Conservation (phyloP, 1,140 invertebrate genomes). For the Brachionus sp. region DNA sequence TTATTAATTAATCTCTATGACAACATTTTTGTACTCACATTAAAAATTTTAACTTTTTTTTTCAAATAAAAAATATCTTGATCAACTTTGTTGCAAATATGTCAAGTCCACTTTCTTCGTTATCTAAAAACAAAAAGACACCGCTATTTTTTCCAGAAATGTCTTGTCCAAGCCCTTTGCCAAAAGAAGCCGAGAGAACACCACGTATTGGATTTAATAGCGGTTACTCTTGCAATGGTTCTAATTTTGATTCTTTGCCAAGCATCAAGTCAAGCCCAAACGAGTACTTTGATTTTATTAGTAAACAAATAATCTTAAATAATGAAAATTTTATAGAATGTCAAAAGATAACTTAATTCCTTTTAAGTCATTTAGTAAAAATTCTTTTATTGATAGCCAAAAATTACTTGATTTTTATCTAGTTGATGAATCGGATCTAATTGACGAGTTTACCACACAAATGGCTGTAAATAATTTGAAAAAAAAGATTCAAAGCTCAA, state of each 20-base stretch:
- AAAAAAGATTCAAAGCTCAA: background rate
- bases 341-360: background rate
- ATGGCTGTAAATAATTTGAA: constrained; percentile 31
- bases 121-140: background rate
- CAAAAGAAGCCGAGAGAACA: background rate
- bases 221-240: background rate
- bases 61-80: background rate
- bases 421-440: constrained; percentile 35
- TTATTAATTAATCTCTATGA: background rate
- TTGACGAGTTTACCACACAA: constrained; percentile 17
- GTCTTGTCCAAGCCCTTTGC: background rate
- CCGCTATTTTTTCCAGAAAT: constrained; percentile 25
- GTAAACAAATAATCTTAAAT: background rate
- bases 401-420: background rate
- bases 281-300: background rate
- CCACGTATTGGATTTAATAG: background rate
- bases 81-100: background rate
- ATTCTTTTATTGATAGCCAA: background rate
- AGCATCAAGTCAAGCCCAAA: background rate
- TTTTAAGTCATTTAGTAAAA: constrained; percentile 5
- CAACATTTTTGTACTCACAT: background rate
- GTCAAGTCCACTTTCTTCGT: constrained; percentile 15
- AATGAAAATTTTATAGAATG: background rate
- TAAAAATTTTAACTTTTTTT: background rate
- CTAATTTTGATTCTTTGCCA: background rate